Evolutionary conservation across 2,113 vertebrate species (phyloP).

Genomic region (Ranitomeya variabilis): DNA sequence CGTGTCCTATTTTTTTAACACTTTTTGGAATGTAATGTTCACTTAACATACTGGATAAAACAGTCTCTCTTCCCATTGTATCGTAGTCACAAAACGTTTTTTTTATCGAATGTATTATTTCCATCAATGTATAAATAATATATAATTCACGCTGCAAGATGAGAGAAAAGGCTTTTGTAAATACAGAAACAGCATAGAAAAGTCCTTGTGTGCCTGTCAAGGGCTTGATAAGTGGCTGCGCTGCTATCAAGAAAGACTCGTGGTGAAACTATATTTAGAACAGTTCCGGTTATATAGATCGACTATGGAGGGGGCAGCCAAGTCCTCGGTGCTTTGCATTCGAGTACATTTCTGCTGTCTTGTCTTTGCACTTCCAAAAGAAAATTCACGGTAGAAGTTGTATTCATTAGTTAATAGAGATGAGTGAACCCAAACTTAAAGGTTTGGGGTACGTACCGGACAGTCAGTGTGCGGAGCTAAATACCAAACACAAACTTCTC

Average conservation of each 20-base stretch:
- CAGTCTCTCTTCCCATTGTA: neutral
- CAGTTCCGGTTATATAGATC: conserved; percentile 38
- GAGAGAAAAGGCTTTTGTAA: neutral
- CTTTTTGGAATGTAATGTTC: neutral
- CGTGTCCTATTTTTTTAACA: neutral
- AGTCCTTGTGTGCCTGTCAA: conserved; percentile 47
- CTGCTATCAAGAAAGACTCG: conserved; percentile 44
- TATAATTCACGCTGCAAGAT: neutral
- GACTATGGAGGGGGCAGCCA: neutral
- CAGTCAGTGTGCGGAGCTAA: too few relatives aligned
- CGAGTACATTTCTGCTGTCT: neutral
- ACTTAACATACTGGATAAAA: neutral
- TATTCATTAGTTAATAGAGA: neutral
- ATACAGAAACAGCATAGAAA: neutral
- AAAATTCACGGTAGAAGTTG: neutral
- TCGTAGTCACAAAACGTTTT: neutral
- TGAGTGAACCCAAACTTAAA: too few relatives aligned
- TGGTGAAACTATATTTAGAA: conserved; percentile 43
- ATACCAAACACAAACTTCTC: too few relatives aligned
- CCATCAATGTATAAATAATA: conserved; percentile 10
- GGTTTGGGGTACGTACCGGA: too few relatives aligned
- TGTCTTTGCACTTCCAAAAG: neutral
- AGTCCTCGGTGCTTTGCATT: conserved; percentile 19
- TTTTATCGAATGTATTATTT: conserved; percentile 9
- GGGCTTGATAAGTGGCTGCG: conserved; percentile 29